Evolutionary conservation across 2,113 vertebrate species (phyloP), one percentile per base, ranked within the genome.

Genomic region (Oreocharis arfaki): DNA sequence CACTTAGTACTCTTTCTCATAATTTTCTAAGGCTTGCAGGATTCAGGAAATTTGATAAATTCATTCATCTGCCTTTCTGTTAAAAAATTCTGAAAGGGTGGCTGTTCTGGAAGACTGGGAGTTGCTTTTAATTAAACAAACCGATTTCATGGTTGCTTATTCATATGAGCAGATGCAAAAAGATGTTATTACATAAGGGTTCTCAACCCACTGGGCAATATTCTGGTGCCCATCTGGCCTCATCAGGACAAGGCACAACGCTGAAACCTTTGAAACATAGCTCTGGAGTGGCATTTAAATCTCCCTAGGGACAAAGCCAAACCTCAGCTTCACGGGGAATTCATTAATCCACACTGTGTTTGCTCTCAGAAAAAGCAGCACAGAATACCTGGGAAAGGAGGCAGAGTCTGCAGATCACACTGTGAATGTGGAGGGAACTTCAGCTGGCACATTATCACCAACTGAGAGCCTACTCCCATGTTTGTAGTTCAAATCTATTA

Each of bases 81-180:
- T 70, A 71, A 79, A 75, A 64, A n/a, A 5, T 57, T 76, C 47
- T 67, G 28, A 85, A 71, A 91, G 24, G 30, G 57, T 56, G 32
- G 7, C 41, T 84, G 30, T 41, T 95, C 60, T 82, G 47, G 57
- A 87, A 53, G 61, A 44, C 44, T 79, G 53, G 70, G 41, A 87
- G 18, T 56, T 90, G 49, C 67, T 93, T 93, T 94, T 82, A 84
- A 84, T 93, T 87, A 93, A 95, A 55, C 50, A 77, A 95, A 90
- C 16, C 11, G 50, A 68, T 87, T 77, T 78, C 55, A 84, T 61
- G 42, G 39, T 61, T 92, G 49, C 42, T 87, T 84, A 56, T 89
- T 93, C 56, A 50, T 55, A 56, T 12, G 33, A 91, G 44, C 60
- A 93, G 69, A 87, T 67, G 52, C 39, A 84, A 52, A 89, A 77